These are phyloP conservation scores for Acleris cristana DNA, from an alignment of 2,888 invertebrate genomes.

Conservation along the genomic window DNA sequence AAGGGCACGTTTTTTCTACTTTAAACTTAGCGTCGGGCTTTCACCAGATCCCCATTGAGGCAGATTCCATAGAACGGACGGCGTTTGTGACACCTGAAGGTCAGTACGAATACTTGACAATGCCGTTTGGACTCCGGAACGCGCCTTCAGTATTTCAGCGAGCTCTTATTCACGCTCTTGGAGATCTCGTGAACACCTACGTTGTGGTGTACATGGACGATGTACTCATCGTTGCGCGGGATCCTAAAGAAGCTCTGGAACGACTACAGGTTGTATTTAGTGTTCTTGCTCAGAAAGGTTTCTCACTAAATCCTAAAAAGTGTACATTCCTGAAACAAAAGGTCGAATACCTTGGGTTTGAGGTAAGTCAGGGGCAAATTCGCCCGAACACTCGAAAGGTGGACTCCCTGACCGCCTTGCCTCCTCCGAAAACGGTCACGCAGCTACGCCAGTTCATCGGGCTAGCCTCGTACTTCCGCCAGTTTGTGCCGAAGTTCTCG, in stretches of 20 bases:
- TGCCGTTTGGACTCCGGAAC: conserved; percentile 41
- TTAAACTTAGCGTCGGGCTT: conserved; percentile 39
- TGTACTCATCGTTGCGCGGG: background rate
- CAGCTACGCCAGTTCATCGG: too few species aligned
- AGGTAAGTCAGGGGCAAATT: conserved; percentile 37
- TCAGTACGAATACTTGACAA: conserved; percentile 35
- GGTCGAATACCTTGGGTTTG: conserved; percentile 4
- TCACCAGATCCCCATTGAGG: conserved; percentile 33
- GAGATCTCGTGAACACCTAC: conserved; percentile 12
- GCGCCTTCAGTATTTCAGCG: conserved; percentile 38
- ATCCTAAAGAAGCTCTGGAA: conserved; percentile 11
- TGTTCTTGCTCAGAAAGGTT: background rate
- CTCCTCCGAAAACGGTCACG: background rate
- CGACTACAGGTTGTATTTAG: conserved; percentile 8
- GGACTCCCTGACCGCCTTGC: conserved; percentile 11
- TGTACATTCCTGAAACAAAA: conserved; percentile 1
- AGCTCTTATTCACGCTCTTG: conserved; percentile 37
- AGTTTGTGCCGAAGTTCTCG: conserved; percentile 3
- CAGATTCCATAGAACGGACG: conserved; percentile 37
- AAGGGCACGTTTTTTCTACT: conserved; percentile 27
- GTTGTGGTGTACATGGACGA: conserved; percentile 27
- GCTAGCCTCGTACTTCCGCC: conserved; percentile 44
- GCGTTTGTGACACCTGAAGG: conserved; percentile 39
- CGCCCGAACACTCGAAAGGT: conserved; percentile 1
- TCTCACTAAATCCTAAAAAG: conserved; percentile 5